These are phyloP conservation scores for Onychomys leucogaster DNA, from an alignment of 2,797 vertebrate species.

Conservation along the genomic window DNA sequence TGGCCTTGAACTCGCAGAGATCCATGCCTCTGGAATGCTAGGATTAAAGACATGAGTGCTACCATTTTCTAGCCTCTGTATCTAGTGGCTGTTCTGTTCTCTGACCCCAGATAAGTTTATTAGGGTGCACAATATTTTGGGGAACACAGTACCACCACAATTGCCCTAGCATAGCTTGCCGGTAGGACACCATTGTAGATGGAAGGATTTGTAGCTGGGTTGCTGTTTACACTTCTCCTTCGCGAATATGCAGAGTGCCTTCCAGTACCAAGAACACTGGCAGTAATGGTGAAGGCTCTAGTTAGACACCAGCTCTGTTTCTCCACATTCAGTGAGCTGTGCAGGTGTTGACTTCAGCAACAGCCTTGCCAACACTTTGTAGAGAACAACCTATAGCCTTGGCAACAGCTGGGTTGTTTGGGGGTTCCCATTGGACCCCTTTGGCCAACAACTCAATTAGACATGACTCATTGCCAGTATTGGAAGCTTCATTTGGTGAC, in stretches of 20 bases:
- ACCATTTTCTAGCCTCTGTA: too few relatives aligned
- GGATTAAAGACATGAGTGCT: too few relatives aligned
- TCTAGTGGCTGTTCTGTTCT: too few relatives aligned
- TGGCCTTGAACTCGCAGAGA: too few relatives aligned
- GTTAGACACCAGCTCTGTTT: background rate
- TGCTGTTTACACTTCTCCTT: background rate
- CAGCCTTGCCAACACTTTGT: background rate
- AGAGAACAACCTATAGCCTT: background rate
- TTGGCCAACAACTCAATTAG: background rate
- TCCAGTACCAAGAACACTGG: background rate
- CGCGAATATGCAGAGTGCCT: background rate
- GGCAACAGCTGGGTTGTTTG: background rate
- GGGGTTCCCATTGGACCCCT: background rate
- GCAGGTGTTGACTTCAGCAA: background rate
- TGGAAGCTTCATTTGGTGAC: background rate
- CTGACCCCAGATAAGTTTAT: too few relatives aligned
- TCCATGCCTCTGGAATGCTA: too few relatives aligned
- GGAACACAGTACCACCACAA: too few relatives aligned
- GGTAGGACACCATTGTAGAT: background rate
- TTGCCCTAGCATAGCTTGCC: background rate
- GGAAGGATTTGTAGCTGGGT: background rate
- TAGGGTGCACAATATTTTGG: too few relatives aligned
- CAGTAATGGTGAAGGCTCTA: background rate
- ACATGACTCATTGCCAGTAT: background rate
- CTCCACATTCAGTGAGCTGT: background rate